Evolutionary conservation across 2,797 vertebrate species (phyloP).

Genomic region (Pseudotriccus pelzelni): DNA sequence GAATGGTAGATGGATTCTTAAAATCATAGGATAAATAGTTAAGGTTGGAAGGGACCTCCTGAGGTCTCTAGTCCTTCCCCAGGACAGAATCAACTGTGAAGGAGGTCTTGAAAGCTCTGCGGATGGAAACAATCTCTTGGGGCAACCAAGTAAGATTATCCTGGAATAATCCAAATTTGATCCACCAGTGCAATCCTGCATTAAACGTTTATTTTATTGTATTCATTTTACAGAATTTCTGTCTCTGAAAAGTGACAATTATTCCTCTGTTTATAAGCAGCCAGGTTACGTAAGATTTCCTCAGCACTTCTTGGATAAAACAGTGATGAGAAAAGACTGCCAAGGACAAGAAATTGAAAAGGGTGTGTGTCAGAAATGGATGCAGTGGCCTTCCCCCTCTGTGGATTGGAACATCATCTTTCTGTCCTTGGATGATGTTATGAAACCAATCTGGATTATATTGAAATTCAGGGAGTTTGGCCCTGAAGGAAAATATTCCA

Average conservation of each 20-base stretch:
- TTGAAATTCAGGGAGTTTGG: rapidly evolving
- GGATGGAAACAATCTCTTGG: background rate
- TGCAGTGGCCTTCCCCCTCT: background rate
- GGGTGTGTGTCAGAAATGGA: background rate
- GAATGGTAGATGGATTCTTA: background rate
- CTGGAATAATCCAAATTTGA: background rate
- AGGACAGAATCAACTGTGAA: background rate
- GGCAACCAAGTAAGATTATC: background rate
- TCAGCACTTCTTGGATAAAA: background rate
- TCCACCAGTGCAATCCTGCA: background rate
- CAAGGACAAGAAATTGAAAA: background rate
- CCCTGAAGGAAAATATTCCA: background rate
- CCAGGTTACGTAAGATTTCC: background rate
- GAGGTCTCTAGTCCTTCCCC: background rate
- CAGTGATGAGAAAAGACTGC: background rate
- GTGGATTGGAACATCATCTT: background rate
- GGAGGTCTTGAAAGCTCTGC: background rate
- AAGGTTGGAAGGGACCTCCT: background rate
- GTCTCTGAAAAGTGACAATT: background rate
- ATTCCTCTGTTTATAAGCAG: background rate
- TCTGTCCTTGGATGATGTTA: background rate
- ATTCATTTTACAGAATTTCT: background rate
- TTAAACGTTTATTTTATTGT: background rate
- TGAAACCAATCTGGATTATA: background rate
- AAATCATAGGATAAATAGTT: background rate